phyloP scores from a whole-genome alignment of 2,113 vertebrate species.

The Aramus guarauna region DNA sequence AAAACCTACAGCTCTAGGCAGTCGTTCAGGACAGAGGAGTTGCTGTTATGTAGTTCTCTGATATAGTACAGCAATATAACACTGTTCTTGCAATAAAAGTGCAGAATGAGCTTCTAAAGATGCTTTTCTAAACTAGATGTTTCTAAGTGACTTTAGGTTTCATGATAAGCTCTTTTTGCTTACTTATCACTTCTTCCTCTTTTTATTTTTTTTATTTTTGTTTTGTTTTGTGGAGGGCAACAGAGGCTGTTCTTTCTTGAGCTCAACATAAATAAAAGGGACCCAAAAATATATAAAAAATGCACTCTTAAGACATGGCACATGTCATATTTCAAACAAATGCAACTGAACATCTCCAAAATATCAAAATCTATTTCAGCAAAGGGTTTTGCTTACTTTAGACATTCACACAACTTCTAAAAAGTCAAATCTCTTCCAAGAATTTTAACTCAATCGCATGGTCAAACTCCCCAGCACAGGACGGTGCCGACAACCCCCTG shows the following conservation, averaged over 20 bases:
- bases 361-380: not conserved
- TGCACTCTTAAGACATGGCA: not conserved
- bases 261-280: not conserved
- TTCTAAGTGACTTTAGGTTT: not conserved
- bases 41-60: not conserved
- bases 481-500: not conserved
- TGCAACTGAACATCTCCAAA: not conserved
- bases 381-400: not conserved
- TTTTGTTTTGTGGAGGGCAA: not conserved
- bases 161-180: not conserved
- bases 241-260: not conserved
- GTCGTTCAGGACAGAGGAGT: not conserved
- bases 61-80: not conserved
- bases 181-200: not conserved
- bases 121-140: not conserved
- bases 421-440: not conserved
- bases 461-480: not conserved
- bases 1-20: not conserved
- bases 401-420: not conserved
- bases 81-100: not conserved
- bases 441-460: not conserved
- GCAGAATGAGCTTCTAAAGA: conserved; percentile 12
- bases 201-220: not conserved
- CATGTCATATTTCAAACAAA: not conserved
- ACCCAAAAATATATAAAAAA: not conserved